phyloP scores from a whole-genome alignment of 1,140 invertebrate genomes.

The Lineus longissimus region DNA sequence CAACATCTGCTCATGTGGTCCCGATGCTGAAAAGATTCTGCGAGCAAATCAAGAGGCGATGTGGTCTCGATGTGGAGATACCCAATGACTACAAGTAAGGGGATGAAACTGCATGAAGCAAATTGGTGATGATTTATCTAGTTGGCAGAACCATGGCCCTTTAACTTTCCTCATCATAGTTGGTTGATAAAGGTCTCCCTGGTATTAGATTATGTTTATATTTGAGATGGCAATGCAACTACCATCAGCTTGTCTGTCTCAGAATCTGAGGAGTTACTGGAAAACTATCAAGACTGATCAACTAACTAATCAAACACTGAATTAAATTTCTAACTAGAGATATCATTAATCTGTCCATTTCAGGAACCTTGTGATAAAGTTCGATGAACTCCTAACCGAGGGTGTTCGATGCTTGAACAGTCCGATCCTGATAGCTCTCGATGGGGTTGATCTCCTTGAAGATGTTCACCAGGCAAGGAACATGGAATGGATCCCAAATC shows the following conservation, averaged over 20 bases:
- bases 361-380: slow-evolving; percentile 36
- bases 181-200: too few relatives aligned
- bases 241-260: too few relatives aligned
- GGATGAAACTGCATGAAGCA: too few relatives aligned
- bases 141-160: too few relatives aligned
- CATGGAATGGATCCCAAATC: slow-evolving; percentile 45
- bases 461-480: slow-evolving; percentile 37
- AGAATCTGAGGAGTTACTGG: too few relatives aligned
- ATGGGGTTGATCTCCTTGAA: slow-evolving; percentile 49
- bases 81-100: slow-evolving; percentile 49
- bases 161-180: too few relatives aligned
- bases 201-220: too few relatives aligned
- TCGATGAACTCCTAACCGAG: slow-evolving; percentile 36
- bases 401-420: slow-evolving; percentile 24
- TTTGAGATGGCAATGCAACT: too few relatives aligned
- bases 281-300: too few relatives aligned
- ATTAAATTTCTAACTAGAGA: too few relatives aligned
- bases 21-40: slow-evolving; percentile 39
- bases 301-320: too few relatives aligned
- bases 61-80: slow-evolving; percentile 28
- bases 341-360: slow-evolving; percentile 5
- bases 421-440: slow-evolving; percentile 37
- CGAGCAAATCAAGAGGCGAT: slow-evolving; percentile 34
- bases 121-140: too few relatives aligned
- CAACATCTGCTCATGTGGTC: slow-evolving; percentile 44